phyloP scores from a whole-genome alignment of 2,113 vertebrate genomes.

The Ceyx margarethae region DNA sequence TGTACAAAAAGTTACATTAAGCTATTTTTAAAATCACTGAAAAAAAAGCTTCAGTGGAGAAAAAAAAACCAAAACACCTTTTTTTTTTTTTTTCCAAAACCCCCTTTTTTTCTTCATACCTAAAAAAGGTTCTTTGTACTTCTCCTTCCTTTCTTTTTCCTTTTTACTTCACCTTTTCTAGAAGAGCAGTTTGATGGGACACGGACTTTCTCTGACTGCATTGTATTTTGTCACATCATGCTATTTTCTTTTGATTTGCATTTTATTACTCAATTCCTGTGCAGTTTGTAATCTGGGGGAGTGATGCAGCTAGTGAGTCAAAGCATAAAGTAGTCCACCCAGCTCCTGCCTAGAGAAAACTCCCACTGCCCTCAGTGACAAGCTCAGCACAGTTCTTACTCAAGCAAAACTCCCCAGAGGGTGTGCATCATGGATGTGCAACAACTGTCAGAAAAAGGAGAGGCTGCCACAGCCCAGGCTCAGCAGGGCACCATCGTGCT shows the following conservation, averaged over 20 bases:
- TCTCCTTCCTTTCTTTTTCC: not conserved
- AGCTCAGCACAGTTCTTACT: constrained; percentile 32
- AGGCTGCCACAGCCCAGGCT: not conserved
- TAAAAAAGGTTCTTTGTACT: not conserved
- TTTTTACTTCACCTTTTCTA: not conserved
- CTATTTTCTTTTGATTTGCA: not conserved
- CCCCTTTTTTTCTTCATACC: not conserved
- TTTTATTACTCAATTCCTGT: not conserved
- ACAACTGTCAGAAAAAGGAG: not conserved
- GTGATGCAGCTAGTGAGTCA: constrained; percentile 20
- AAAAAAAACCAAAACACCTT: not conserved
- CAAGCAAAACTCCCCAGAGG: constrained; percentile 8
- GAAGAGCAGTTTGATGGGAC: not conserved
- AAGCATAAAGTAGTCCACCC: constrained; percentile 1
- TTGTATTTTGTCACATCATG: not conserved
- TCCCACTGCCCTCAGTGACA: constrained; percentile 20
- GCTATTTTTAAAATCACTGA: not conserved
- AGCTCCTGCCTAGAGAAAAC: constrained; percentile 1
- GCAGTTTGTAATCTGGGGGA: not conserved
- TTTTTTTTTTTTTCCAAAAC: too few relatives aligned
- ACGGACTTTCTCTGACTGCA: not conserved
- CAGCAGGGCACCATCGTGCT: not conserved
- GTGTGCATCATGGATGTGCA: not conserved
- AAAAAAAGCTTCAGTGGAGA: not conserved
- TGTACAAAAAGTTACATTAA: not conserved